phyloP scores from a whole-genome alignment of 2,113 vertebrate genomes.

The Microcebus ravelobensis region DNA sequence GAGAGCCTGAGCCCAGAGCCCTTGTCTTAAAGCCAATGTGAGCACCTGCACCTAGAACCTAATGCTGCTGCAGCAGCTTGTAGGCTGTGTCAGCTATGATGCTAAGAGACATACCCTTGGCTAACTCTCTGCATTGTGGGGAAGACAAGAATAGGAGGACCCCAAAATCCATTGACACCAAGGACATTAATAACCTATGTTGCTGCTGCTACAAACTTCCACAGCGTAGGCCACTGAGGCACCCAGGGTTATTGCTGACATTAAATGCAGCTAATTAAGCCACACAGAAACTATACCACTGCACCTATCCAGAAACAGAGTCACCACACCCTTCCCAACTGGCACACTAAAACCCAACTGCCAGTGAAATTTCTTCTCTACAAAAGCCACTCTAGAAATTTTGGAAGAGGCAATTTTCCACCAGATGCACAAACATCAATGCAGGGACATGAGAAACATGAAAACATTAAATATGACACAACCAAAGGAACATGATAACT shows the following conservation, averaged over 20 bases:
- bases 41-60: not conserved
- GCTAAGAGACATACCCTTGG: not conserved
- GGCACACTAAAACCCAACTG: not conserved
- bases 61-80: no score
- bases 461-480: not conserved
- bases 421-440: not conserved
- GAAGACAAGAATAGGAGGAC: not conserved
- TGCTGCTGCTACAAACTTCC: not conserved
- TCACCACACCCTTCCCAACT: not conserved
- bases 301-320: not conserved
- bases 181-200: not conserved
- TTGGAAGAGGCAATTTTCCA: not conserved
- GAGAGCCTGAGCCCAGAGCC: no score
- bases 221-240: no score
- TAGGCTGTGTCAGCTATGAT: not conserved
- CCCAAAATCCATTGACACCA: not conserved
- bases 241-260: no score
- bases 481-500: not conserved
- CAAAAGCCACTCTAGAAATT: not conserved
- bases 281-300: not conserved
- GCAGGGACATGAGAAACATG: not conserved
- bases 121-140: not conserved
- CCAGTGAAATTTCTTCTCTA: not conserved
- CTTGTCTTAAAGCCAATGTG: not conserved
- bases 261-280: no score